These are phyloP conservation scores for Mionectes macconnelli DNA, from an alignment of 2,113 vertebrate genomes.

Conservation along the genomic window DNA sequence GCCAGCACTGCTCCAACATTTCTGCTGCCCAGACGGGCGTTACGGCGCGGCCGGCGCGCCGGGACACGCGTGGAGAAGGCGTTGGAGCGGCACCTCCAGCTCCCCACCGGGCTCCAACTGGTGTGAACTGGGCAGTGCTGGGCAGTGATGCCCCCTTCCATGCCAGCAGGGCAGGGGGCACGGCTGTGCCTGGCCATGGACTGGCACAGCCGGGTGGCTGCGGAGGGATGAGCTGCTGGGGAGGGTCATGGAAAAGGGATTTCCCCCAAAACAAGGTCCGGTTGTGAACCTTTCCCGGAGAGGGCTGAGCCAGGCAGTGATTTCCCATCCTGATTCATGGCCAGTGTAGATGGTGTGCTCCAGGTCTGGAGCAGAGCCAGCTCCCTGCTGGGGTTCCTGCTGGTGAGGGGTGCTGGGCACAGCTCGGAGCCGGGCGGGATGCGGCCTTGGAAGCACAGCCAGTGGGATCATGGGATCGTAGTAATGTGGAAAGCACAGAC, in stretches of 20 bases:
- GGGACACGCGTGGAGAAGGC: background rate
- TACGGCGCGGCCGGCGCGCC: fast-evolving
- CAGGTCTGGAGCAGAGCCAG: background rate
- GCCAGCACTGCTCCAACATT: background rate
- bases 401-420: background rate
- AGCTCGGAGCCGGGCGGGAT: background rate
- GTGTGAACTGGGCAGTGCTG: background rate
- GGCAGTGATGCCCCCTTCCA: background rate
- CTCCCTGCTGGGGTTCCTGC: background rate
- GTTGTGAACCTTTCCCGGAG: background rate
- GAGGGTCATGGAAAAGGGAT: background rate
- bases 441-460: background rate
- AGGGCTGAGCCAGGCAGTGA: fast-evolving
- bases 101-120: background rate
- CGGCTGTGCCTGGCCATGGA: background rate
- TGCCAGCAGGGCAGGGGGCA: background rate
- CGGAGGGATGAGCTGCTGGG: background rate
- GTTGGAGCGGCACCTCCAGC: background rate
- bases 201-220: background rate
- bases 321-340: background rate
- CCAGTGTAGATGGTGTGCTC: fast-evolving
- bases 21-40: background rate
- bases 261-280: background rate
- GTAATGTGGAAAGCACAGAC: too few relatives aligned
- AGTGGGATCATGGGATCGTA: background rate